Evolutionary conservation across 2,797 vertebrate genomes (phyloP).

Genomic region (Heteromormyrus szaboi): DNA sequence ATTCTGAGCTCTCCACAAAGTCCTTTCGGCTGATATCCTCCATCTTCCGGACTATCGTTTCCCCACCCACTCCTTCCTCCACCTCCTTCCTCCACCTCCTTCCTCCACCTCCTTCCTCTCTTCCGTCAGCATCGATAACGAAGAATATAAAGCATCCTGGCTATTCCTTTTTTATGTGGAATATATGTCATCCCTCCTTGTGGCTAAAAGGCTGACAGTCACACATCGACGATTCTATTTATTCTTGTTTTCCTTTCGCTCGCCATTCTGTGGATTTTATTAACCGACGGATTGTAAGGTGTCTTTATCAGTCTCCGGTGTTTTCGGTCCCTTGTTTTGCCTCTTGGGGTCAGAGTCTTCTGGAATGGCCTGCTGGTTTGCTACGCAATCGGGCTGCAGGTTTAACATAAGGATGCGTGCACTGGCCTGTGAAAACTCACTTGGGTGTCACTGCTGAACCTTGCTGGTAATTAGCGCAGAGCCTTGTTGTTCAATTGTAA

Average conservation of each 20-base stretch:
- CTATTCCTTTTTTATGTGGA: constrained; percentile 37
- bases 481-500: neutral
- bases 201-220: neutral
- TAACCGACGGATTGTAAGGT: neutral
- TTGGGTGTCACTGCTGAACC: neutral
- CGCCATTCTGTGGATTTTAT: constrained; percentile 2
- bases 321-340: neutral
- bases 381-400: constrained; percentile 15
- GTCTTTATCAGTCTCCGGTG: neutral
- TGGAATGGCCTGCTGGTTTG: neutral
- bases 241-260: constrained; percentile 19
- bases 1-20: neutral
- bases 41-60: constrained; percentile 31
- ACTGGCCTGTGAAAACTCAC: neutral
- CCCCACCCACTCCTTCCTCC: constrained; percentile 24
- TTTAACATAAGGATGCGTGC: neutral
- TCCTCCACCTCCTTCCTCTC: constrained; percentile 32
- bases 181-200: constrained; percentile 27
- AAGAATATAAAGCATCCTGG: constrained; percentile 27
- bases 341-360: neutral
- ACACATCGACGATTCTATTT: neutral
- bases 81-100: constrained; percentile 37
- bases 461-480: constrained; percentile 3
- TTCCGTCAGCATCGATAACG: constrained; percentile 27
- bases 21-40: neutral